A percentile compares a stretch with the other conserved stretches of the same genome.
phyloP scores from a whole-genome alignment of 2,113 vertebrate genomes.

The Urocitellus parryii region DNA sequence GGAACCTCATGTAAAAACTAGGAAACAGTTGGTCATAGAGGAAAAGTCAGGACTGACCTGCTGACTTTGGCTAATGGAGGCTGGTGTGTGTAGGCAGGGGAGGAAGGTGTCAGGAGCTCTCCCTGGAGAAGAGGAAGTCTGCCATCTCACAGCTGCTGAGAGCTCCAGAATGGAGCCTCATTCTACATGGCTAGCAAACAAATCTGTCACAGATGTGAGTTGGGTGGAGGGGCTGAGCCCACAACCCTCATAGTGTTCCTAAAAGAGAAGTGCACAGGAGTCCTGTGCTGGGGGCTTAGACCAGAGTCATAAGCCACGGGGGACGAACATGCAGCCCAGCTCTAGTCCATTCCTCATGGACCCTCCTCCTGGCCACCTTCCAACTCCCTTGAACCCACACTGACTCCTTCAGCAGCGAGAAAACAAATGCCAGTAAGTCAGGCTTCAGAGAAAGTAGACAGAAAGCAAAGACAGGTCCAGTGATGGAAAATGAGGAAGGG shows the following conservation, averaged over 20 bases:
- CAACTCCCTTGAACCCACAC: background rate
- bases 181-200: fast-evolving
- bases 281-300: background rate
- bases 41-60: background rate
- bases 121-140: background rate
- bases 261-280: fast-evolving
- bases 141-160: background rate
- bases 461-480: background rate
- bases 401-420: background rate
- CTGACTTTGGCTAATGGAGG: background rate
- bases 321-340: fast-evolving
- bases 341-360: background rate
- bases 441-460: background rate
- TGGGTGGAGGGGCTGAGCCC: background rate
- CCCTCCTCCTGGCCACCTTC: background rate
- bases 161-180: background rate
- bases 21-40: background rate
- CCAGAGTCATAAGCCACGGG: no score
- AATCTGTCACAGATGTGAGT: background rate
- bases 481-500: background rate
- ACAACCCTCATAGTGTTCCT: fast-evolving
- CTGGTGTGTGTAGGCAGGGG: fast-evolving
- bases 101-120: background rate
- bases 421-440: background rate
- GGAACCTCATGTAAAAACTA: background rate